Evolutionary conservation across 2,797 vertebrate genomes (phyloP).

Genomic region (Tamandua tetradactyla): DNA sequence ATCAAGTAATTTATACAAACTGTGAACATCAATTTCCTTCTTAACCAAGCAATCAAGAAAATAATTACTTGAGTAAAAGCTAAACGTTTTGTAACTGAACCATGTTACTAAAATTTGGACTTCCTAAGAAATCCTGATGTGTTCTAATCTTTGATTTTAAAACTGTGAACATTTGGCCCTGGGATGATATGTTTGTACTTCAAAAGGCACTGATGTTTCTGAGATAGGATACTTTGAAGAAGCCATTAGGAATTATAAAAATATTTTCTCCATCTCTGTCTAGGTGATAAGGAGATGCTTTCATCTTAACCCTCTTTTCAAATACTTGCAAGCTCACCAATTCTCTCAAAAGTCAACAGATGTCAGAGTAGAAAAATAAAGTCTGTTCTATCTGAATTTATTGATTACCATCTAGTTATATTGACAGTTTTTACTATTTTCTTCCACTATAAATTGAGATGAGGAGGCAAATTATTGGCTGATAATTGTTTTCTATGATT

Average conservation of each 20-base stretch:
- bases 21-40: not conserved
- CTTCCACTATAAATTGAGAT: not conserved
- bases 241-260: not conserved
- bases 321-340: not conserved
- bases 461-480: not conserved
- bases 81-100: not conserved
- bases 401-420: not conserved
- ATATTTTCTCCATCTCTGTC: not conserved
- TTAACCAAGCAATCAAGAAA: not conserved
- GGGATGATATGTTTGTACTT: not conserved
- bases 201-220: not conserved
- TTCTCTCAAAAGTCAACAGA: not conserved
- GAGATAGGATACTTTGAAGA: not conserved
- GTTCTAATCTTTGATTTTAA: not conserved
- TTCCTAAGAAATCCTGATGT: not conserved
- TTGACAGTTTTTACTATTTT: not conserved
- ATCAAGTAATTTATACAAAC: not conserved
- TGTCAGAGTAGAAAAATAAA: not conserved
- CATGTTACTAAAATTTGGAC: not conserved
- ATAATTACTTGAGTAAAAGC: too few species aligned
- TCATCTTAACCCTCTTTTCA: not conserved
- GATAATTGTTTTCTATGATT: not conserved
- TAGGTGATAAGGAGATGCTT: not conserved
- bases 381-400: not conserved
- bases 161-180: not conserved